Base-by-base conservation (phyloP, 1,140 invertebrate genomes). In the Polyergus mexicanus region DNA sequence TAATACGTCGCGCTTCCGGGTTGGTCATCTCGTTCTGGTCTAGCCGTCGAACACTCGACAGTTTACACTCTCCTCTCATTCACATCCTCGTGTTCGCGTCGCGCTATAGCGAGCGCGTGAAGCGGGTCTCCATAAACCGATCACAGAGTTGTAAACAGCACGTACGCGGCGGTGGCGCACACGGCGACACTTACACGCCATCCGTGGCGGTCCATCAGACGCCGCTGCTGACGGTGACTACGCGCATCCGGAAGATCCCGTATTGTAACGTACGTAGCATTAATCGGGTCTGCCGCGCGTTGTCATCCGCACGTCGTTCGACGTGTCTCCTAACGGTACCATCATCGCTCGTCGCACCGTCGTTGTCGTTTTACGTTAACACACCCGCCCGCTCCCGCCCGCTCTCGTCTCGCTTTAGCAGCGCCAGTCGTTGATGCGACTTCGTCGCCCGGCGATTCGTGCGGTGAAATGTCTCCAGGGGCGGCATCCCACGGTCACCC, bases 381-480 rank as follows among this genome's bases (percentile, higher is more conserved):
- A 71, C 83, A 75, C 65, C 8, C 47, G 25, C 56, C 47, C 72
- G 60, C 74, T 32, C 32, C 63, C 63, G 63, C 63, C 63, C 63
- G 63, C 63, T n/a, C 56, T 22, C 56, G 22, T 22, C 32, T 11
- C 38, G 68, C 78, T 83, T 77, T 35, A 58, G 32, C 81, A 84
- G 72, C 72, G 81, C 44, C 78, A 83, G 78, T 83, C 81, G 81
- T 84, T 77, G 81, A 84, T 74, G 81, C 74, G 81, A 86, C 66
- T 77, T 66, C 69, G 77, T 84, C 78, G 69, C 71, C 85, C 85
- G 65, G 80, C 87, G 86, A 90, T 76, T 83, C 58, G 75, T 80
- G 80, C 76, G 81, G 88, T 85, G 87, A 89, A 89, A 89, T 89
- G 88, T 89, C 88, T 85, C 80, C 81, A 78, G 89, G 88, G 86